A percentile compares a stretch with the other conserved stretches of the same genome.
phyloP scores from a whole-genome alignment of 2,888 invertebrate species.

The Clanis bilineata region DNA sequence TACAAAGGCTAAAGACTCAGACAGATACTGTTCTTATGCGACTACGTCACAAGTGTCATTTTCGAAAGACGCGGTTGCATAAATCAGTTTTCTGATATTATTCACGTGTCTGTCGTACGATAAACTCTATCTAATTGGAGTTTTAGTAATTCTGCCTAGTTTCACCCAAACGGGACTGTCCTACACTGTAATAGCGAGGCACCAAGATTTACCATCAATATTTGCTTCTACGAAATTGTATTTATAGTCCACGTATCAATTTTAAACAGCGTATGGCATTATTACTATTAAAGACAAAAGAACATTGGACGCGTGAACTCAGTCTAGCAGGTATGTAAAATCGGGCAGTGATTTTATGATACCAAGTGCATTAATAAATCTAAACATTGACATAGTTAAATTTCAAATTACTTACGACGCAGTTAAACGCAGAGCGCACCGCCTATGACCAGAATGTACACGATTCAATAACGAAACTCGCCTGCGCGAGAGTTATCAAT shows the following conservation, averaged over 20 bases:
- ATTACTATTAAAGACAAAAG: slow-evolving; percentile 21
- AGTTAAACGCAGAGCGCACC: slow-evolving; percentile 51
- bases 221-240: neutral
- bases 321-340: slow-evolving; percentile 20
- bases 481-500: slow-evolving; percentile 56
- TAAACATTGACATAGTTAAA: slow-evolving; percentile 49
- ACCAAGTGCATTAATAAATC: slow-evolving; percentile 41
- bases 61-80: too few relatives aligned
- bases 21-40: too few relatives aligned
- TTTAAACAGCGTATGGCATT: neutral
- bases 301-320: slow-evolving; percentile 15
- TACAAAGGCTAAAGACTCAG: too few relatives aligned
- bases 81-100: too few relatives aligned
- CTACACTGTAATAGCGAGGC: slow-evolving; percentile 1
- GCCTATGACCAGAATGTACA: slow-evolving; percentile 80
- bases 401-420: slow-evolving; percentile 58
- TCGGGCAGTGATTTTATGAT: slow-evolving; percentile 30
- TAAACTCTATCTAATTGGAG: too few relatives aligned
- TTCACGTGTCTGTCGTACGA: too few relatives aligned
- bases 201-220: neutral
- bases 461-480: slow-evolving; percentile 64
- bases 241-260: neutral
- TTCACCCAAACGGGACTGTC: too few relatives aligned
- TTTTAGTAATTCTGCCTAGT: too few relatives aligned
- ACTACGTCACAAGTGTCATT: too few relatives aligned